A percentile compares a stretch with the other conserved stretches of the same genome.
phyloP scores from a whole-genome alignment of 1,140 invertebrate genomes.

The Saccostrea glomerata region DNA sequence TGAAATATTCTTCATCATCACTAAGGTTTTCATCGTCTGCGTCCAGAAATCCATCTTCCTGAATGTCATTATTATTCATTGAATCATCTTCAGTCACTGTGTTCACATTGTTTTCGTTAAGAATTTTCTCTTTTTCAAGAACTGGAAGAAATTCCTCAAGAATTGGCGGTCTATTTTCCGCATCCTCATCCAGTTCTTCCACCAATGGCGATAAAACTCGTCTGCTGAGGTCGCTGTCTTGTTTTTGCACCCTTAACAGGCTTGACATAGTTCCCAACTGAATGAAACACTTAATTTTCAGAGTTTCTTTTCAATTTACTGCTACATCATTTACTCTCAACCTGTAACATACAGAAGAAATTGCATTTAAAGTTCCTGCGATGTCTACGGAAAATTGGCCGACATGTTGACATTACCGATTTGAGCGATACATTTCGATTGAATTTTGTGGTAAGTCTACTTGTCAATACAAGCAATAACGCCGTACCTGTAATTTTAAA shows the following conservation, averaged over 20 bases:
- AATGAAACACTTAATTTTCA: neutral
- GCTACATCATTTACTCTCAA: neutral
- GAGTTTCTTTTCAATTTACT: neutral
- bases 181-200: conserved; percentile 59
- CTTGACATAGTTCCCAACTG: conserved; percentile 9
- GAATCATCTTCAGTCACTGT: neutral
- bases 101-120: conserved; percentile 42
- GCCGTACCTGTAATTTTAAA: conserved; percentile 19
- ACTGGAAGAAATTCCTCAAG: conserved; percentile 55
- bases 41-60: conserved; percentile 41
- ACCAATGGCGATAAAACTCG: conserved; percentile 57
- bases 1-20: conserved; percentile 50
- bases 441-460: neutral
- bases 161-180: conserved; percentile 40
- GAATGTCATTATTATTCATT: conserved; percentile 44
- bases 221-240: conserved; percentile 27
- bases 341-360: neutral
- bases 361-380: neutral
- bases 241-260: conserved; percentile 6
- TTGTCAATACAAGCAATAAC: conserved; percentile 12
- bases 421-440: conserved; percentile 9
- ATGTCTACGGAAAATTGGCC: neutral
- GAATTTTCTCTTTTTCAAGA: conserved; percentile 38
- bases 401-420: conserved; percentile 4
- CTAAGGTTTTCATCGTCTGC: conserved; percentile 53